phyloP scores from a whole-genome alignment of 1,140 invertebrate genomes.

The Pseudobourletiella spinata region DNA sequence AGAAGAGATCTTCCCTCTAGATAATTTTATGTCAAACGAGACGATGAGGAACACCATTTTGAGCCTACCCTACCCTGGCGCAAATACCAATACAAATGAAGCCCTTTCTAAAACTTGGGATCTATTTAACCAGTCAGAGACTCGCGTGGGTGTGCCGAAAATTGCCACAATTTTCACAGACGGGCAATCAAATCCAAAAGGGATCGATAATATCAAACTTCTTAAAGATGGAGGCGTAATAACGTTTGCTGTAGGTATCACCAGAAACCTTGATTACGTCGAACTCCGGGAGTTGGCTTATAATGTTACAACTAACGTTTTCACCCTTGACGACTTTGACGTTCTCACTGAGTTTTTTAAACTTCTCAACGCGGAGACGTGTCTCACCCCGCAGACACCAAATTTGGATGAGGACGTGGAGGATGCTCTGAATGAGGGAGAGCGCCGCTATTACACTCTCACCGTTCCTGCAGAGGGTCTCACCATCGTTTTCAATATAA shows the following conservation, averaged over 20 bases:
- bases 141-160: background rate
- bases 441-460: background rate
- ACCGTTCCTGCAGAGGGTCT: background rate
- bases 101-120: background rate
- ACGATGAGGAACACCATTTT: background rate
- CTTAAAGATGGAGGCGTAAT: background rate
- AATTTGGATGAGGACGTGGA: background rate
- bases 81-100: background rate
- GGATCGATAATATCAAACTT: background rate
- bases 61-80: background rate
- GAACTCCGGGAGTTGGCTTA: background rate
- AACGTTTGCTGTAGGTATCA: constrained; percentile 6
- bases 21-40: background rate
- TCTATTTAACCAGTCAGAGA: background rate
- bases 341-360: background rate
- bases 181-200: background rate
- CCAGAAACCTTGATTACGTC: background rate
- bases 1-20: background rate
- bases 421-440: background rate
- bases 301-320: background rate
- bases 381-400: constrained; percentile 2
- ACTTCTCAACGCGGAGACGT: background rate
- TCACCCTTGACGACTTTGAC: constrained; percentile 4
- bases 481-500: background rate
- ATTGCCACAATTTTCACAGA: constrained; percentile 5